Percentiles rank a stretch among this genome's conserved stretches.
Conservation (phyloP, 2,113 vertebrate genomes). For the Callopanchax toddi region DNA sequence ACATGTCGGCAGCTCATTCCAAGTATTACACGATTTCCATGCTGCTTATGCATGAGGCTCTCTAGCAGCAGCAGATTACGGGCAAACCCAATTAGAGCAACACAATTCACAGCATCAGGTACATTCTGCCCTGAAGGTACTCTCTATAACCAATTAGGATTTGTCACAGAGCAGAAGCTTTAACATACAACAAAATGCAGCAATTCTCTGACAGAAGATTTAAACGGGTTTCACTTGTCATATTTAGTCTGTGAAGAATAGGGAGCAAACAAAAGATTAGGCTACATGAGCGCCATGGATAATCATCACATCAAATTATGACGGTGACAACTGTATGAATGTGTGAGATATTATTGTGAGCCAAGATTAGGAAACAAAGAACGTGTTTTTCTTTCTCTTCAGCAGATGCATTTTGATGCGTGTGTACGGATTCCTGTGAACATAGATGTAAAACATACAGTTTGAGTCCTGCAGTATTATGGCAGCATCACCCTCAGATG, state of each 20-base stretch:
- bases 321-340: constrained; percentile 54
- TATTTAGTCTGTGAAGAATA: constrained; percentile 66
- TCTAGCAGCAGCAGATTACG: constrained; percentile 70
- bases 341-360: constrained; percentile 21
- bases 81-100: constrained; percentile 78
- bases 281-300: constrained; percentile 39
- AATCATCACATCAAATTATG: constrained; percentile 49
- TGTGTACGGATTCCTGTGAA: background rate
- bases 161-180: constrained; percentile 75
- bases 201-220: constrained; percentile 61
- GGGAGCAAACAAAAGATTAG: constrained; percentile 67
- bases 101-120: constrained; percentile 76
- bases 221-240: constrained; percentile 68
- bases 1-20: constrained; percentile 75
- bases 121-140: constrained; percentile 73
- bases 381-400: background rate
- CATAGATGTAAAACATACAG: constrained; percentile 8
- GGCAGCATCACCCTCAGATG: constrained; percentile 4
- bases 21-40: constrained; percentile 73
- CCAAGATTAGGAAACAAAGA: constrained; percentile 45
- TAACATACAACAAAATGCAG: constrained; percentile 54
- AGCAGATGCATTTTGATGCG: constrained; percentile 2
- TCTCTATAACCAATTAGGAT: constrained; percentile 77
- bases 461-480: background rate
- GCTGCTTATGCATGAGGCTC: constrained; percentile 70